Percentiles rank a stretch among this genome's conserved stretches.
Conservation (phyloP, 2,888 invertebrate species). For the Leptinotarsa tumamoca region DNA sequence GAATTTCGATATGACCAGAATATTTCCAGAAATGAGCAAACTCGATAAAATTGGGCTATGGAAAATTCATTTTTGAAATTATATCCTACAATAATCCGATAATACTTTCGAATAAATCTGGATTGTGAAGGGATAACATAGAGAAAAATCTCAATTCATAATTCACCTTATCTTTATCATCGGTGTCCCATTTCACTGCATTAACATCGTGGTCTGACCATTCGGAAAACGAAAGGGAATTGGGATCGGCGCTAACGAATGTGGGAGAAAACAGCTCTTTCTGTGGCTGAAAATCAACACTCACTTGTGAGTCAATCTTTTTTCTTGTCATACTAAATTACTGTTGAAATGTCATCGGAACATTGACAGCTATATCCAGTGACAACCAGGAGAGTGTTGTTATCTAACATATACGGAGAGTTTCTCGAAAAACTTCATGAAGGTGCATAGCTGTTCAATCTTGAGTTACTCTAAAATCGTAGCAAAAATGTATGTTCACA, state of each 20-base stretch:
- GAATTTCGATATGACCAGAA: no score
- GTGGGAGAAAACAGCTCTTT: conserved; percentile 18
- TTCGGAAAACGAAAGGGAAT: conserved; percentile 55
- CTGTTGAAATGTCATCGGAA: neutral
- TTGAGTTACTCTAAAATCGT: no score
- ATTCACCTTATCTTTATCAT: conserved; percentile 1
- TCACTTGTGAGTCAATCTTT: conserved; percentile 9
- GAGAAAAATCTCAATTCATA: neutral
- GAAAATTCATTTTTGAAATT: no score
- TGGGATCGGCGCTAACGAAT: conserved; percentile 23
- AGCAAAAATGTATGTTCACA: no score
- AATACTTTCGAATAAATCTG: no score
- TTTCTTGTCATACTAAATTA: neutral
- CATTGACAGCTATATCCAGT: neutral
- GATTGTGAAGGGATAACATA: no score
- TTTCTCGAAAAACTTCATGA: no score
- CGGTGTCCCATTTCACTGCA: conserved; percentile 59
- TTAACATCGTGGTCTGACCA: conserved; percentile 61
- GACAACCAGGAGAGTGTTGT: neutral
- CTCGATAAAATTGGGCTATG: no score
- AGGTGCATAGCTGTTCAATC: no score
- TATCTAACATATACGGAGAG: neutral
- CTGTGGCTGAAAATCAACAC: neutral
- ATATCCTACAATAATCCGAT: no score
- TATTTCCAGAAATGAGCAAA: no score